Percentiles rank a stretch among this genome's conserved stretches.
These are phyloP conservation scores for Eulemur coronatus DNA, from an alignment of 2,797 vertebrate species.

Conservation along the genomic window DNA sequence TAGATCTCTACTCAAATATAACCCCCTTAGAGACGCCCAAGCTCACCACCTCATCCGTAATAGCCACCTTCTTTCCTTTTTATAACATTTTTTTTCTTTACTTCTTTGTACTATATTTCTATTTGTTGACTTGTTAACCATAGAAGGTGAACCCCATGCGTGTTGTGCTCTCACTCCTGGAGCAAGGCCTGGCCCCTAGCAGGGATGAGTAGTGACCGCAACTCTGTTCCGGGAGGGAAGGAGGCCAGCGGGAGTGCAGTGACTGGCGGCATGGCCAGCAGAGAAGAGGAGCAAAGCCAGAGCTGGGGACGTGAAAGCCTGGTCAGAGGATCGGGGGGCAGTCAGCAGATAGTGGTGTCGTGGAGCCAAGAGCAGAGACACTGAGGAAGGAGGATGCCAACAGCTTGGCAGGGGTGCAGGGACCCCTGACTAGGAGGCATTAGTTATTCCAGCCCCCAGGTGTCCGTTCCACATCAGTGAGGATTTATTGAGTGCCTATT, in stretches of 20 bases:
- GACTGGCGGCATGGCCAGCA: not conserved
- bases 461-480: not conserved
- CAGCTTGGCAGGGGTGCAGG: not conserved
- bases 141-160: not conserved
- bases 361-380: not conserved
- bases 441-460: not conserved
- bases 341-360: not conserved
- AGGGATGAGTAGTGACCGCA: not conserved
- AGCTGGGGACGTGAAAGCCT: not conserved
- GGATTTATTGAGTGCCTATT: not conserved
- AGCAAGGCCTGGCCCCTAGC: not conserved
- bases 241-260: not conserved
- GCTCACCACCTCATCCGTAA: not conserved
- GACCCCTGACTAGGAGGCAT: not conserved
- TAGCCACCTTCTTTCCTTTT: rapidly evolving
- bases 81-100: not conserved
- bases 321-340: not conserved
- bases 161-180: too few species aligned
- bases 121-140: not conserved
- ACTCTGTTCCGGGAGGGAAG: not conserved
- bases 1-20: not conserved
- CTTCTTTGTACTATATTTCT: not conserved
- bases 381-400: not conserved
- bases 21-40: not conserved
- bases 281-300: not conserved